Base-by-base conservation (phyloP, 1,140 invertebrate species). In the Chironomus tepperi region DNA sequence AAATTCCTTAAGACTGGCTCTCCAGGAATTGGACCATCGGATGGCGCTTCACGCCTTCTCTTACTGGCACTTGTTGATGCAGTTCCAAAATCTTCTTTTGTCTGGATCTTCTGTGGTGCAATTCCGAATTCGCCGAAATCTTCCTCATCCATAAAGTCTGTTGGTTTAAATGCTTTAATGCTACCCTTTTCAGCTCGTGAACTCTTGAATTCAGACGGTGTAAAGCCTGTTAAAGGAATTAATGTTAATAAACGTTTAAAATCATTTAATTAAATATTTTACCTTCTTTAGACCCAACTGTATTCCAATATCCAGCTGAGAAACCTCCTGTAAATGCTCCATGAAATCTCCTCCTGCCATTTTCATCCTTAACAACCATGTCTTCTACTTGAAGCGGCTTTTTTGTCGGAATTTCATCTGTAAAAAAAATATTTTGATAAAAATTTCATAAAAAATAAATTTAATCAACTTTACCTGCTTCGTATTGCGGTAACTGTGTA, bases 261-360 rank as follows among this genome's bases (percentile, higher is more conserved):
- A 57, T 57, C 43, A 3, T 47, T 8, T 15, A 57, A 12, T 57
- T 57, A 15, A 2, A 15, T 57, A 57, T 15, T 57, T 57, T 57
- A 57, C 47, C 98, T 88, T 99, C 96, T 76, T 93, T 88, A 0
- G 95, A 92, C 0, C 96, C 98, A 73, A 99, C 98, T 7, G 95
- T 93, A 80, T 99, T 99, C 79, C 93, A 98, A 81, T 95, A 98
- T 1, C 98, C 98, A 42, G 98, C 98, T 67, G 96, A 97, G 81
- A 99, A 99, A 3, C 98, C 98, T 2, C 98, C 98, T 7, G 97
- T 99, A 81, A 99, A 99, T 0, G 98, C 98, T 47, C 98, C 98
- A 85, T 99, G 98, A 83, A 99, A 99, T 78, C 98, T 83, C 34
- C 95, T 85, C 77, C 94, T 86, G 1, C 97, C 97, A 83, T 95